Evolutionary conservation across 2,888 invertebrate species (phyloP), one percentile per base, ranked within the genome.

Genomic region (Cetonia aurata): DNA sequence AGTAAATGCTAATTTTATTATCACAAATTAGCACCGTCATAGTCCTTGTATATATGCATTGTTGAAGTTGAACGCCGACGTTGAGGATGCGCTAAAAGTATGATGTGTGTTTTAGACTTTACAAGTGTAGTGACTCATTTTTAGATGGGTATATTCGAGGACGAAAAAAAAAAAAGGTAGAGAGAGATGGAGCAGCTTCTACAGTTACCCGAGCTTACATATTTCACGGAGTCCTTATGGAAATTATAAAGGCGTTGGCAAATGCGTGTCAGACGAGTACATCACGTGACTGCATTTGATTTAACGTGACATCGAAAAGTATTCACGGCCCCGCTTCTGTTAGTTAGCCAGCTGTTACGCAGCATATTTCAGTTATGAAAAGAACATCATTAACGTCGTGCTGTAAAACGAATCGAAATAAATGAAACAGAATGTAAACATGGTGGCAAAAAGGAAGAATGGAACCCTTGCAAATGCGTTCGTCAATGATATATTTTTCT

Each of bases 1-100:
- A 53, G 44, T 44, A 44, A 25, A 42, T 44, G 59, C 44, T 42
- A 59, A 59, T 59, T 59, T 59, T 19, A 44, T 59, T 59, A 59
- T 17, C 42, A 42, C 25, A 44, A 53, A 59, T 59, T 59, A 59
- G 31, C 13, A 42, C 17, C 17, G 44, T 59, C 19, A 19, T 15
- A 15, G 13, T 50, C 15, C 19, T 9, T 44, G 13, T 44, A 13
- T 41, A 41, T 44, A n/a, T 50, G 19, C 50, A 50, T 50, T 17
- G 19, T 50, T 15, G 17, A 13, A 50, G 15, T 15, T 50, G 17
- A 50, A 50, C 9, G 15, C 19, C 50, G 50, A 15, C 50, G 9
- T 17, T 13, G 50, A 15, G 50, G 19, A 50, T 50, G 17, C 3
- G 50, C 50, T 50, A 50, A 50, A 50, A 25, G 25, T 25, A 25